These are phyloP conservation scores for Prosapia bicincta DNA, from an alignment of 2,888 invertebrate genomes.

Conservation along the genomic window DNA sequence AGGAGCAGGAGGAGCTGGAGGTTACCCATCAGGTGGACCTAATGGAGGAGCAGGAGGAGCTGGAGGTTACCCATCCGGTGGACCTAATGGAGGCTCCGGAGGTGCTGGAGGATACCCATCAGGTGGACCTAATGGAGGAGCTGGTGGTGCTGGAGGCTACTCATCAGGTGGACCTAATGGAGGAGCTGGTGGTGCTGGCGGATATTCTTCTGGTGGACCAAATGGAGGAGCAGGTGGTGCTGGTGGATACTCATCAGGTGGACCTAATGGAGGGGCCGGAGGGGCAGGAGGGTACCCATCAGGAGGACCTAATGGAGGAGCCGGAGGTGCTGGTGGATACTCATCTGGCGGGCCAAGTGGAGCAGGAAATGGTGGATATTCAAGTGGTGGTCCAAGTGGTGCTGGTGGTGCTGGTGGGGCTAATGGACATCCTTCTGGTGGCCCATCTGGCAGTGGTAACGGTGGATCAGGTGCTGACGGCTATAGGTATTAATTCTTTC, in stretches of 20 bases:
- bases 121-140: slow-evolving; percentile 20
- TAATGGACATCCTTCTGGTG: not conserved
- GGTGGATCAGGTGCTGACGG: not conserved
- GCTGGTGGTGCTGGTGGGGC: not conserved
- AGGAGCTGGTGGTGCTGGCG: slow-evolving; percentile 11
- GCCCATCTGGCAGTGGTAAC: not conserved
- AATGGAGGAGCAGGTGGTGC: slow-evolving; percentile 5
- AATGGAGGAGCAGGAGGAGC: not conserved
- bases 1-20: not conserved
- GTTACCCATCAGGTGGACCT: slow-evolving; percentile 5
- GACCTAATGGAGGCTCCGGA: slow-evolving; percentile 18
- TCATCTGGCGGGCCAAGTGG: not conserved
- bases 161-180: slow-evolving; percentile 21
- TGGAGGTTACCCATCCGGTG: slow-evolving; percentile 23
- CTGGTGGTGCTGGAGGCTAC: slow-evolving; percentile 23
- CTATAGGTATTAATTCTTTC: not conserved
- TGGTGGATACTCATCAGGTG: not conserved
- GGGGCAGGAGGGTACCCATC: not conserved
- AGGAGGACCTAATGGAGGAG: not conserved
- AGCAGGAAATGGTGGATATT: not conserved
- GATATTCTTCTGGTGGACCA: slow-evolving; percentile 8
- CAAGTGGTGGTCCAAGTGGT: not conserved
- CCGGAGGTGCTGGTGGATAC: not conserved
- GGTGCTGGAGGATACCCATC: slow-evolving; percentile 21
- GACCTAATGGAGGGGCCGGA: not conserved